Conservation (phyloP, 2,113 vertebrate species). For the Cyprinodon brontotheroides region DNA sequence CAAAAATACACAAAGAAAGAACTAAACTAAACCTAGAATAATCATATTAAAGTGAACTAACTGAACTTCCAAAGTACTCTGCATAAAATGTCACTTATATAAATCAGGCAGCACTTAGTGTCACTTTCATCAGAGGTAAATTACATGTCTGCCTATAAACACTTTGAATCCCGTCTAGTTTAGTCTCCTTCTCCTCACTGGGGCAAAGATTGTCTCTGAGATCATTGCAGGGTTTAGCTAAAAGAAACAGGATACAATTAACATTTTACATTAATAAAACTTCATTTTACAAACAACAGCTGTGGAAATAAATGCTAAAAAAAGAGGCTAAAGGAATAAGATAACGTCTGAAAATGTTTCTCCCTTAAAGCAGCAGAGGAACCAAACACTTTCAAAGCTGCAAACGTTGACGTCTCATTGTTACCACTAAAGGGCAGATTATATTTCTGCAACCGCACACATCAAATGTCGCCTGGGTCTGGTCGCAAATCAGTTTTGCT, state of each 20-base stretch:
- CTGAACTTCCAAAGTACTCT: background rate
- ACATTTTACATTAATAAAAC: background rate
- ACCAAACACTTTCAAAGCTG: too few species aligned
- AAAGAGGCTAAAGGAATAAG: too few species aligned
- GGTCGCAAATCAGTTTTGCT: too few species aligned
- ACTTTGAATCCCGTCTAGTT: background rate
- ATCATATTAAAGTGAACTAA: background rate
- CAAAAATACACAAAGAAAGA: background rate
- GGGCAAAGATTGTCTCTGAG: background rate
- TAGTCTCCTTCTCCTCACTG: background rate
- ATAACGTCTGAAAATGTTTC: background rate
- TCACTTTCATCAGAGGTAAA: background rate
- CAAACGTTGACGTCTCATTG: too few species aligned
- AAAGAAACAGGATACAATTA: background rate
- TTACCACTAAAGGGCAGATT: too few species aligned
- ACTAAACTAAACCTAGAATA: background rate
- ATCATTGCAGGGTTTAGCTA: background rate
- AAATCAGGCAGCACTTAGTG: background rate
- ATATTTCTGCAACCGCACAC: too few species aligned
- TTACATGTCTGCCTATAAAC: background rate
- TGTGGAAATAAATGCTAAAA: background rate
- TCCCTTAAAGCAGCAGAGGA: background rate
- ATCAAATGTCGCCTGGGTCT: too few species aligned
- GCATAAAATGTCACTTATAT: background rate
- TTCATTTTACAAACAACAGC: background rate